Conservation (phyloP, 1,140 invertebrate species). For the Coelopa frigida region DNA sequence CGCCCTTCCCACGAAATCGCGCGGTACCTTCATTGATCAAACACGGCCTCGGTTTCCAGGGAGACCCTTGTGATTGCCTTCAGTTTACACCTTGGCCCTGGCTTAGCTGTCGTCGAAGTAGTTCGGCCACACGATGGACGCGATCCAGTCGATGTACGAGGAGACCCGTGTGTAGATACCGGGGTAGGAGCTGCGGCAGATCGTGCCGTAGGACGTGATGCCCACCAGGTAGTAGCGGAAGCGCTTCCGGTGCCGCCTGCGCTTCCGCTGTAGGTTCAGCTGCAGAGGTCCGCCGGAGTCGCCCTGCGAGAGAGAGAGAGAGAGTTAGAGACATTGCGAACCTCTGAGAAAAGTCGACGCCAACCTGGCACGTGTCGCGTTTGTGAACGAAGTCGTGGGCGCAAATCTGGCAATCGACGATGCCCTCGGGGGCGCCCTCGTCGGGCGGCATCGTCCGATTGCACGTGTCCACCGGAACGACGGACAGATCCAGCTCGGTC, state of each 20-base stretch:
- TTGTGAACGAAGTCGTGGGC: conserved; percentile 25
- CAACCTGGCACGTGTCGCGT: conserved; percentile 32
- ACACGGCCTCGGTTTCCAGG: no score
- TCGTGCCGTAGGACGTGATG: conserved; percentile 37
- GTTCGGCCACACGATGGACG: conserved; percentile 40
- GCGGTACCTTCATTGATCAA: no score
- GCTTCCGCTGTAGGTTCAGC: conserved; percentile 32
- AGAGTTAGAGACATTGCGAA: no score
- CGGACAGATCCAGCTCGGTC: conserved; percentile 24
- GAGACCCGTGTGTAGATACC: conserved; percentile 48
- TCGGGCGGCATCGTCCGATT: conserved; percentile 20
- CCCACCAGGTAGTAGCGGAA: conserved; percentile 32
- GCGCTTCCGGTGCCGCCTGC: conserved; percentile 11
- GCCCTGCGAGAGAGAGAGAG: conserved; percentile 15
- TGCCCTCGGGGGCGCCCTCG: conserved; percentile 17
- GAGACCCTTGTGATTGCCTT: no score
- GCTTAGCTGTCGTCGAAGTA: conserved; percentile 10
- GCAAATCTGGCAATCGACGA: conserved; percentile 27
- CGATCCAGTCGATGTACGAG: conserved; percentile 48
- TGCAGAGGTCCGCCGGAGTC: conserved; percentile 29
- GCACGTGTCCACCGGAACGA: conserved; percentile 20
- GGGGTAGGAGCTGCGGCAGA: conserved; percentile 35
- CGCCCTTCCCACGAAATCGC: no score
- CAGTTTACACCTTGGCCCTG: no score
- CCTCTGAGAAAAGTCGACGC: neutral